These are phyloP conservation scores for Bubo bubo DNA, from an alignment of 2,113 vertebrate genomes.

Conservation along the genomic window DNA sequence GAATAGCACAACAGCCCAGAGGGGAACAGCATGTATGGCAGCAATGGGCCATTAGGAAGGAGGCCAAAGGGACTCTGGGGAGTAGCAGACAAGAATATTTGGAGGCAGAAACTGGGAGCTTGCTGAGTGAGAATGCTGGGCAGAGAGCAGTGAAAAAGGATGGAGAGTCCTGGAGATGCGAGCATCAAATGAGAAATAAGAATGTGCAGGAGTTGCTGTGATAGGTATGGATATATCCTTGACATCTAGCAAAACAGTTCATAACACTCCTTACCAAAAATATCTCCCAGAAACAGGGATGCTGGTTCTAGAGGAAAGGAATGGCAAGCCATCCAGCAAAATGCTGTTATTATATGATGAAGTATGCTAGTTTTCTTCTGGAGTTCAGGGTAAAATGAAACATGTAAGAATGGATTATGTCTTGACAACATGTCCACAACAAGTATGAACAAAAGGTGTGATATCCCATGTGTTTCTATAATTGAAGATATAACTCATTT, in stretches of 20 bases:
- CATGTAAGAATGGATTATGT: slow-evolving; percentile 18
- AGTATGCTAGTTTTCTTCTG: neutral
- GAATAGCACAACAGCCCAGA: neutral
- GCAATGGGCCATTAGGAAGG: neutral
- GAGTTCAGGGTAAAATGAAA: neutral
- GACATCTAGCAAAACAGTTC: neutral
- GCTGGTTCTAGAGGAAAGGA: neutral
- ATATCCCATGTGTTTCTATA: slow-evolving; percentile 50
- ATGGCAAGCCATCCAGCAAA: neutral
- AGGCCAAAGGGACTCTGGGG: neutral
- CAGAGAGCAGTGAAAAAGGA: neutral
- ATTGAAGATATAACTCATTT: slow-evolving; percentile 58
- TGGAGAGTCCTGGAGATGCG: neutral
- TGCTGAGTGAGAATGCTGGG: neutral
- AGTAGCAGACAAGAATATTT: neutral
- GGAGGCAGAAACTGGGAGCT: neutral
- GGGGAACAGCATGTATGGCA: neutral
- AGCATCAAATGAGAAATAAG: neutral
- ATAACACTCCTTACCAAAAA: neutral
- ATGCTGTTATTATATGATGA: neutral
- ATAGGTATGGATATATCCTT: neutral
- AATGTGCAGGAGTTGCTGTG: neutral
- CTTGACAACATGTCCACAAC: neutral
- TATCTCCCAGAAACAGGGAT: neutral
- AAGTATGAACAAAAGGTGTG: slow-evolving; percentile 58